These are phyloP conservation scores for Oscheius sp. DNA, from an alignment of 2,888 invertebrate species.

Conservation along the genomic window DNA sequence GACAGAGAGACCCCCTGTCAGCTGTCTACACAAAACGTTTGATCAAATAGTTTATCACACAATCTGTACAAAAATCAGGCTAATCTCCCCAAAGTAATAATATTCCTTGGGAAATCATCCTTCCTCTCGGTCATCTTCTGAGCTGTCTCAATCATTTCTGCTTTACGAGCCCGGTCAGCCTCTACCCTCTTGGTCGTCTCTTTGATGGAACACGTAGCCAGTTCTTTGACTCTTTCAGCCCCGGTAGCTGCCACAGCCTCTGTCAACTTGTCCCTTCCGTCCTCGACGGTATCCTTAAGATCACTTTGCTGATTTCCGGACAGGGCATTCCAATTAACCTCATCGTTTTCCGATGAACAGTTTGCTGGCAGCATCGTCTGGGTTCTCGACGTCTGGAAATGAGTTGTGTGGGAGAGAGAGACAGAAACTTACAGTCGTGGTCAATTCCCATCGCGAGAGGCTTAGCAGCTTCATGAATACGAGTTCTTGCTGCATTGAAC, in stretches of 20 bases:
- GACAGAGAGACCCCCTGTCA: not conserved
- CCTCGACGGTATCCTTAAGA: not conserved
- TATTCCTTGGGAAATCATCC: not conserved
- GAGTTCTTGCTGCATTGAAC: not conserved
- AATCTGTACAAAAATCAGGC: not conserved
- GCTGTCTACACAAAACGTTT: not conserved
- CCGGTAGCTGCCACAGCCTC: not conserved
- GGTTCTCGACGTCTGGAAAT: slow-evolving; percentile 11
- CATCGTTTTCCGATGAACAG: slow-evolving; percentile 11
- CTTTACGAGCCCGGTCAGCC: not conserved
- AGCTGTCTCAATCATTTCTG: not conserved
- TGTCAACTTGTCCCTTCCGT: not conserved
- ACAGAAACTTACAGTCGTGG: not conserved
- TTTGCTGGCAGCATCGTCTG: slow-evolving; percentile 11
- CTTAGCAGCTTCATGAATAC: slow-evolving; percentile 3
- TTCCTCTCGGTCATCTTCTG: not conserved
- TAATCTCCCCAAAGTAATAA: no score
- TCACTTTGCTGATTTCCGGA: not conserved
- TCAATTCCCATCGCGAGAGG: not conserved
- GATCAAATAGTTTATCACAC: not conserved
- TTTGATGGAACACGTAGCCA: not conserved
- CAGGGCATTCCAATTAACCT: slow-evolving; percentile 10
- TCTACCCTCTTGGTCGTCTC: not conserved
- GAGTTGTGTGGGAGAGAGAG: not conserved
- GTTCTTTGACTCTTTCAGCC: not conserved